A percentile compares a stretch with the other conserved stretches of the same genome.
Conservation (phyloP, 2,888 invertebrate genomes). For the Lasioglossum pauxillum region DNA sequence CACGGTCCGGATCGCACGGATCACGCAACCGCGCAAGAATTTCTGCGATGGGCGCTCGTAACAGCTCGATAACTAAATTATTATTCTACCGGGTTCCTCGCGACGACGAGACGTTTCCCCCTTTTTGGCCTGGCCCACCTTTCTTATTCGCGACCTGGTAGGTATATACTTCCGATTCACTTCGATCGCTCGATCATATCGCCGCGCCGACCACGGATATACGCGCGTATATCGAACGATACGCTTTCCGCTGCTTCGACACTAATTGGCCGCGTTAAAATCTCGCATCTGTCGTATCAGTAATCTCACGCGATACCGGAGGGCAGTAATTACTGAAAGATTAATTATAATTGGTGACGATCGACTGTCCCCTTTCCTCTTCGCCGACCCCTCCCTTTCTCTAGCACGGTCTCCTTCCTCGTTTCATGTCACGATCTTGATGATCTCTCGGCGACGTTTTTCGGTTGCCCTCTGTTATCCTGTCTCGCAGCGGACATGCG, state of each 20-base stretch:
- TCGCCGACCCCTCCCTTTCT: not conserved
- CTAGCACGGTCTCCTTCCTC: not conserved
- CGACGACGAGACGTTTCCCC: not conserved
- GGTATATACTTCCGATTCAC: conserved; percentile 5
- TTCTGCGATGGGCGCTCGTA: not conserved
- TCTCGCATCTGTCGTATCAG: conserved; percentile 58
- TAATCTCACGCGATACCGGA: conserved; percentile 53
- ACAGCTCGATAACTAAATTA: conserved; percentile 22
- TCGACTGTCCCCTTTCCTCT: conserved; percentile 17
- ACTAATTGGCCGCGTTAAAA: conserved; percentile 55
- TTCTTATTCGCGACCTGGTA: not conserved
- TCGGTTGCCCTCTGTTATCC: conserved; percentile 2
- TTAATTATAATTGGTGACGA: conserved; percentile 66
- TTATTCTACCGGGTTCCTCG: not conserved
- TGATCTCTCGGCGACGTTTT: not conserved
- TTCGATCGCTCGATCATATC: conserved; percentile 33
- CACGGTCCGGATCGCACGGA: not conserved
- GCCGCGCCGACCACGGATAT: not conserved
- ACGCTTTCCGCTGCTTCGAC: conserved; percentile 55
- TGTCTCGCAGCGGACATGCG: not conserved
- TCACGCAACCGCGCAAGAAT: not conserved
- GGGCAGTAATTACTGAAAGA: conserved; percentile 44
- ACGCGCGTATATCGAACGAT: conserved; percentile 44
- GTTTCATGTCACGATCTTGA: not conserved
- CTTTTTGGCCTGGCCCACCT: not conserved